Percentiles rank a stretch among this genome's conserved stretches.
These are phyloP conservation scores for Enteromius fasciolatus DNA, from an alignment of 2,797 vertebrate genomes.

Conservation along the genomic window DNA sequence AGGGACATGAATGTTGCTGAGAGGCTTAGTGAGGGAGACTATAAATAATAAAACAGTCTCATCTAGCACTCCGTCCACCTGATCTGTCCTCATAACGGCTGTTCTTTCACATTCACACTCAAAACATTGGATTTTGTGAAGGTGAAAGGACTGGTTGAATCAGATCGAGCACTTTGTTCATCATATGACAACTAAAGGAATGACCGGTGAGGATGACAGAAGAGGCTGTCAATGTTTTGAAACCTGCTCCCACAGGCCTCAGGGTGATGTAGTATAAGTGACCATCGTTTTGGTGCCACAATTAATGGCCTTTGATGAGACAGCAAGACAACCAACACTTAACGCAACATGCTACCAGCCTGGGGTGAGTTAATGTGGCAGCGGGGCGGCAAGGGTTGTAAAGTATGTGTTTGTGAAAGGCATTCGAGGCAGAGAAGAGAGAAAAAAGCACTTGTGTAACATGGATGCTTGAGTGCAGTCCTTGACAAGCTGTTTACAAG, in stretches of 20 bases:
- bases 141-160: neutral
- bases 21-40: constrained; percentile 44
- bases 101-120: constrained; percentile 61
- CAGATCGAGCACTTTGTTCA: neutral
- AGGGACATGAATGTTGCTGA: constrained; percentile 57
- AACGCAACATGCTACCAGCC: constrained; percentile 53
- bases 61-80: constrained; percentile 39
- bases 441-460: constrained; percentile 60
- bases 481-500: constrained; percentile 76
- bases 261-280: constrained; percentile 70
- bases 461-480: constrained; percentile 62
- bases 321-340: constrained; percentile 65
- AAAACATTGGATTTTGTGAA: constrained; percentile 19
- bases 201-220: constrained; percentile 34
- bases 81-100: constrained; percentile 64
- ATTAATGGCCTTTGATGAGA: constrained; percentile 76
- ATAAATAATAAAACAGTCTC: constrained; percentile 64
- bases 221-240: constrained; percentile 72
- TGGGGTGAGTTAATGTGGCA: constrained; percentile 44
- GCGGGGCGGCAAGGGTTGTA: constrained; percentile 20
- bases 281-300: constrained; percentile 74
- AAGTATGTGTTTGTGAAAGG: constrained; percentile 59
- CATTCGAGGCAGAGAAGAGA: constrained; percentile 53
- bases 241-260: constrained; percentile 72
- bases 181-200: neutral